Conservation (phyloP, 2,797 vertebrate species). For the Agapornis canus region DNA sequence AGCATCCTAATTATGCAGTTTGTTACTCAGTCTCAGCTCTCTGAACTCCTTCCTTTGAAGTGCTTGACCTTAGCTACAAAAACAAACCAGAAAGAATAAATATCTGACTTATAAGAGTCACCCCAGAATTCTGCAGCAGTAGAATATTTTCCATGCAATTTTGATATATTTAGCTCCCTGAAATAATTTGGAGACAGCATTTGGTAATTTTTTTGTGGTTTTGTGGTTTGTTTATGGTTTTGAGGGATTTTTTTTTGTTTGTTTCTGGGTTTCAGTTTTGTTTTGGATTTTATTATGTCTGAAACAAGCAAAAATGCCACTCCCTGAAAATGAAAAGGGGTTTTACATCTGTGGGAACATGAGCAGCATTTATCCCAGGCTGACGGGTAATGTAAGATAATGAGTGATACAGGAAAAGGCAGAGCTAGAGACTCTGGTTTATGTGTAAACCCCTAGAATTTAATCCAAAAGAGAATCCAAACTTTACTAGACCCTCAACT, state of each 20-base stretch:
- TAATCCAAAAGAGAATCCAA: neutral
- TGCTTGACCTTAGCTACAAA: conserved; percentile 19
- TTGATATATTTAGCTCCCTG: neutral
- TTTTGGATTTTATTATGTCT: neutral
- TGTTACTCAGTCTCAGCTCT: conserved; percentile 35
- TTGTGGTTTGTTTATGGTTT: neutral
- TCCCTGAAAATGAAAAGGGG: neutral
- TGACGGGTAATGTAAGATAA: neutral
- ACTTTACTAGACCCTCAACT: neutral
- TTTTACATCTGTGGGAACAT: neutral
- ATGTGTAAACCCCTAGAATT: neutral
- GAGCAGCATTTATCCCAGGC: neutral
- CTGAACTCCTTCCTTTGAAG: conserved; percentile 28
- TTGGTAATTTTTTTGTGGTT: neutral
- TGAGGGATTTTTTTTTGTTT: neutral
- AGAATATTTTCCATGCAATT: neutral
- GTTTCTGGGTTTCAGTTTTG: neutral
- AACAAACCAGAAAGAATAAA: neutral
- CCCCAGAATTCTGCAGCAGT: neutral
- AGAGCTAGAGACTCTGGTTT: neutral
- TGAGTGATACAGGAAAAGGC: neutral
- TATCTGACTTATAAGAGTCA: neutral
- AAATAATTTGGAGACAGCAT: neutral
- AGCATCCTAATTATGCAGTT: conserved; percentile 50
- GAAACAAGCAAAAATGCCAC: neutral